phyloP scores from a whole-genome alignment of 2,888 invertebrate species.

The Nymphalis polychloros region DNA sequence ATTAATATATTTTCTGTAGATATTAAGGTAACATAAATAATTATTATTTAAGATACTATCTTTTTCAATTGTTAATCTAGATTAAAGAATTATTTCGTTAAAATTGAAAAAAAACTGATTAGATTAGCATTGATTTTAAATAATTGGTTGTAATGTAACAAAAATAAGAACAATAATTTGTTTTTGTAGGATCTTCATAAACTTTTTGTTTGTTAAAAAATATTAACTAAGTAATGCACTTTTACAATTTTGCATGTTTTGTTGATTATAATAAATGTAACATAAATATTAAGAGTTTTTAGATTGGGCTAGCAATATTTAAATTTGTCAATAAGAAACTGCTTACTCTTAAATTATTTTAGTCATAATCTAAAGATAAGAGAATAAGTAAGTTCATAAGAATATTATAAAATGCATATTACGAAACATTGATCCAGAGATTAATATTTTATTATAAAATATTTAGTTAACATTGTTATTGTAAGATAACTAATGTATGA shows the following conservation, averaged over 20 bases:
- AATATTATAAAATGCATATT: background rate
- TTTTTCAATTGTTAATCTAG: conserved; percentile 18
- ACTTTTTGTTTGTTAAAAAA: background rate
- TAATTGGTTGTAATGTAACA: conserved; percentile 20
- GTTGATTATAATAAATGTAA: background rate
- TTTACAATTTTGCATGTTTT: conserved; percentile 7
- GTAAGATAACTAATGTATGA: background rate
- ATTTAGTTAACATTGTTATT: background rate
- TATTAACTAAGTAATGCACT: background rate
- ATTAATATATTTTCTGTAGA: conserved; percentile 3
- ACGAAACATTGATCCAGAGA: conserved; percentile 14
- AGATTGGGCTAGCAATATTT: background rate
- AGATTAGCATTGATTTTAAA: conserved; percentile 36
- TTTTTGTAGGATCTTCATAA: background rate
- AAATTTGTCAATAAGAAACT: conserved; percentile 57
- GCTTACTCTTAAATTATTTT: conserved; percentile 68
- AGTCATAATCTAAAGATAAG: conserved; percentile 60
- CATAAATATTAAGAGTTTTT: background rate
- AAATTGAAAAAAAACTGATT: conserved; percentile 16
- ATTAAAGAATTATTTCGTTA: conserved; percentile 6
- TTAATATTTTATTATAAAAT: conserved; percentile 19
- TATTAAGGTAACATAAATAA: background rate
- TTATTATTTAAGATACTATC: conserved; percentile 18
- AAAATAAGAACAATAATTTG: background rate
- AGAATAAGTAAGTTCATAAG: conserved; percentile 62